Evolutionary conservation across 92 coral and sea anemone species (phyloP).

Genomic region (Scolanthus callimorphus): DNA sequence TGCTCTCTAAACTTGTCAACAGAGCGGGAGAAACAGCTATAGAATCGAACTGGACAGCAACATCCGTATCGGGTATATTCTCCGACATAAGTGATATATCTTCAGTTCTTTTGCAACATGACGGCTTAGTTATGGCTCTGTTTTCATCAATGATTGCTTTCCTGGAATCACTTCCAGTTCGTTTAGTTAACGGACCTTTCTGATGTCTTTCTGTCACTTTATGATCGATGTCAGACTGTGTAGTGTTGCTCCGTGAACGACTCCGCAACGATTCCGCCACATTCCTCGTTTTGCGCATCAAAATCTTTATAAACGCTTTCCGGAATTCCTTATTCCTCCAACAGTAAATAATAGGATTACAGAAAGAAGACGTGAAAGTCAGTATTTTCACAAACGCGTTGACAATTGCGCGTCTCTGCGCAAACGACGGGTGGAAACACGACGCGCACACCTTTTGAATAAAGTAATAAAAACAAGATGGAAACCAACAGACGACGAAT

Average conservation of each 20-base stretch:
- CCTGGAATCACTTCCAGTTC: no score
- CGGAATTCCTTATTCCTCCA: slow-evolving; percentile 92
- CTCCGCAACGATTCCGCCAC: slow-evolving; percentile 35
- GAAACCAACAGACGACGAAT: slow-evolving; percentile 86
- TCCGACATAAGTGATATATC: no score
- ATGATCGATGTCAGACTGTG: not conserved
- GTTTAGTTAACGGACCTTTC: no score
- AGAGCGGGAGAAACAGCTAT: no score
- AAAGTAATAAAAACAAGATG: slow-evolving; percentile 89
- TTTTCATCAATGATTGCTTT: no score
- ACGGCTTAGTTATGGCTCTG: no score
- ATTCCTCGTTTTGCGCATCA: slow-evolving; percentile 31
- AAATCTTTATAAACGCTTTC: slow-evolving; percentile 58
- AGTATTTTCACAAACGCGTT: slow-evolving; percentile 83
- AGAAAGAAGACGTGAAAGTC: slow-evolving; percentile 81
- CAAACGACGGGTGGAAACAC: slow-evolving; percentile 62
- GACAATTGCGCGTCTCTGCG: slow-evolving; percentile 38
- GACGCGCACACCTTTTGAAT: slow-evolving; percentile 59
- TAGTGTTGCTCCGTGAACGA: slow-evolving; percentile 9
- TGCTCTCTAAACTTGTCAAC: no score
- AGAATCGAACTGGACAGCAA: no score
- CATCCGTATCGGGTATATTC: no score
- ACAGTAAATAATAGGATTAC: slow-evolving; percentile 90
- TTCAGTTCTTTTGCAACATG: no score
- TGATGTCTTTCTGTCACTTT: no score